Percentiles rank a stretch among this genome's conserved stretches.
These are phyloP conservation scores for Theristus sp. DNA, from an alignment of 2,888 invertebrate species.

Conservation along the genomic window DNA sequence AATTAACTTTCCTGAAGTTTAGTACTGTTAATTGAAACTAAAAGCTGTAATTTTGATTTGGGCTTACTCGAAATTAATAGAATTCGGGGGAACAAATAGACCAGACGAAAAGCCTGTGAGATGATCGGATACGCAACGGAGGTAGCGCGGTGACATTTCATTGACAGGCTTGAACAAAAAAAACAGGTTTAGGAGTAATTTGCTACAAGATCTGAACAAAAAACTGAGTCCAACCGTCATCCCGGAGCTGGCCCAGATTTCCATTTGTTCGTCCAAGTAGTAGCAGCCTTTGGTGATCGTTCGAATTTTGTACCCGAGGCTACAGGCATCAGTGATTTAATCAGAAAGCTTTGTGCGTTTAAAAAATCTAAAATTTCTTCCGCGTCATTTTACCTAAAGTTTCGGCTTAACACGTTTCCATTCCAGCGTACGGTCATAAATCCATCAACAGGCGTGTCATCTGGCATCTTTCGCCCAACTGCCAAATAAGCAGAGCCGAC, in stretches of 20 bases:
- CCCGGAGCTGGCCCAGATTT: slow-evolving; percentile 25
- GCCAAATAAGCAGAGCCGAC: not conserved
- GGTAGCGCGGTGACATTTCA: slow-evolving; percentile 1
- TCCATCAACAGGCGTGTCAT: not conserved
- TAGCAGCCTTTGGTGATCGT: slow-evolving; percentile 30
- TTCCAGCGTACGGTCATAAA: not conserved
- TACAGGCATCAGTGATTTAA: no score
- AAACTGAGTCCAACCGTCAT: no score
- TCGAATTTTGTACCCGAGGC: slow-evolving; percentile 28
- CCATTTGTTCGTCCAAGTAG: slow-evolving; percentile 21
- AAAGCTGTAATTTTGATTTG: no score
- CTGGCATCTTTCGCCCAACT: not conserved
- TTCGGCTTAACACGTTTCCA: not conserved
- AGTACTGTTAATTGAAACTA: no score
- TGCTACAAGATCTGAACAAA: no score
- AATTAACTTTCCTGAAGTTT: no score
- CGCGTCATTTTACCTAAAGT: not conserved
- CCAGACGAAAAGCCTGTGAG: slow-evolving; percentile 35
- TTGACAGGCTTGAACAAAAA: slow-evolving; percentile 1
- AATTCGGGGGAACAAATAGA: slow-evolving; percentile 35
- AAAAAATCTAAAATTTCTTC: not conserved
- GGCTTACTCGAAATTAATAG: slow-evolving; percentile 36
- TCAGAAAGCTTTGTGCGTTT: no score
- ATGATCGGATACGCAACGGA: slow-evolving; percentile 26
- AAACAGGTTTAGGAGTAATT: no score